These are phyloP conservation scores for Nicator chloris DNA, from an alignment of 2,113 vertebrate species.

Conservation along the genomic window DNA sequence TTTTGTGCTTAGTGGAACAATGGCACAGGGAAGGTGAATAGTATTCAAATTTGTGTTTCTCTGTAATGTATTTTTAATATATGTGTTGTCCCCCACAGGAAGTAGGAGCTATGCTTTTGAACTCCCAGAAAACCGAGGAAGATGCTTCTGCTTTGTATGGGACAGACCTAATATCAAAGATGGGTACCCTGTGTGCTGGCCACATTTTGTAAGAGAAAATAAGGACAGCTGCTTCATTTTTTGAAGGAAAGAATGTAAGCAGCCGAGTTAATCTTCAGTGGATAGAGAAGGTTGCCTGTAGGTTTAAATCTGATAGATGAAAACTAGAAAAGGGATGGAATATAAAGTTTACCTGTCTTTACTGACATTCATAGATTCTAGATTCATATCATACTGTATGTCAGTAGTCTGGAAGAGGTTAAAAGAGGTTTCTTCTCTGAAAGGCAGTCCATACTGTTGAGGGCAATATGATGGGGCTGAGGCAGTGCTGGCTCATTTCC, in stretches of 20 bases:
- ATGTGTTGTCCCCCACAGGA: neutral
- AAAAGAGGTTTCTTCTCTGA: neutral
- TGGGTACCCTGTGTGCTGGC: neutral
- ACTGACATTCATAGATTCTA: neutral
- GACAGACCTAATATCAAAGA: neutral
- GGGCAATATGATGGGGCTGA: neutral
- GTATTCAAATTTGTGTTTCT: neutral
- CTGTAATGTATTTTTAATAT: neutral
- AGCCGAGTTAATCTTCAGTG: neutral
- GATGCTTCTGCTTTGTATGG: neutral
- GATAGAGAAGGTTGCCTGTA: neutral
- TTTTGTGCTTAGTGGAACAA: neutral
- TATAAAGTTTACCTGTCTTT: neutral
- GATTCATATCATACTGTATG: neutral
- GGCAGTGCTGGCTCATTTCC: neutral
- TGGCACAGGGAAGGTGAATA: neutral
- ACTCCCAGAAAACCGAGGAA: neutral
- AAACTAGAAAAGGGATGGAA: neutral
- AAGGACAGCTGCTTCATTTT: neutral
- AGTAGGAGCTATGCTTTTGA: neutral
- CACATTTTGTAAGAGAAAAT: neutral
- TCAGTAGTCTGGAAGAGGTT: neutral
- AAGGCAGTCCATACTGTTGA: accelerated
- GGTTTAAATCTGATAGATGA: neutral
- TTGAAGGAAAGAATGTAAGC: neutral